Evolutionary conservation across 1,140 invertebrate genomes (phyloP), one percentile per base, ranked within the genome.

Genomic region (Schlechtendalia chinensis): DNA sequence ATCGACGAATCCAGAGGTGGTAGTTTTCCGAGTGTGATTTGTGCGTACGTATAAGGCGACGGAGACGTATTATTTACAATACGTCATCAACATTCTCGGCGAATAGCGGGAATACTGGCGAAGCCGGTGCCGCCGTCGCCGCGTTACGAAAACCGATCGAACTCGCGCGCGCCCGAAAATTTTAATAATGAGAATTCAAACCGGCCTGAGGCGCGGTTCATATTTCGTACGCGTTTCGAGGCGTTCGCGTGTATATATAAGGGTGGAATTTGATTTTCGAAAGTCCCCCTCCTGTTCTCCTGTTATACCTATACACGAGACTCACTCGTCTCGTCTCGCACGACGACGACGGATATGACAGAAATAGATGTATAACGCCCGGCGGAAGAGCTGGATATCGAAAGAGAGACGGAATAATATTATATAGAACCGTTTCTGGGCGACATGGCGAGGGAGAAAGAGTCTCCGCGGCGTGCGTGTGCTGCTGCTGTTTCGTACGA

Each of bases 221-320:
- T 16, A 59, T 8, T 27, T 6, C n/a, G 10, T n/a, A 5, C 17
- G 54, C 19, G n/a, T 22, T 22, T 8, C 8, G 59, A 5, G n/a
- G n/a, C 39, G 58, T 45, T 58, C 27, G 56, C 29, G 32, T 39
- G 19, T 74, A 56, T 74, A 56, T 74, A 53, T 69, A 75, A 17
- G 74, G 74, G 56, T 22, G 74, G 74, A 77, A 77, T 77, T 77
- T 77, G 74, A 77, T 77, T 77, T 77, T 77, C 32, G 19, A 59
- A 59, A 77, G 56, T 32, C 72, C n/a, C 71, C 47, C 12, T 50
- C n/a, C n/a, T n/a, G n/a, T 72, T 50, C 17, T 53, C 16, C 17
- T 24, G 0, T n/a, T 14, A 10, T 14, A 12, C 47, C 27, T 12
- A 5, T 22, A 11, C n/a, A n/a, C n/a, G 10, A 12, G 1, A 50